Percentiles rank a stretch among this genome's conserved stretches.
phyloP scores from a whole-genome alignment of 2,113 vertebrate genomes.

The Carassius carassius region DNA sequence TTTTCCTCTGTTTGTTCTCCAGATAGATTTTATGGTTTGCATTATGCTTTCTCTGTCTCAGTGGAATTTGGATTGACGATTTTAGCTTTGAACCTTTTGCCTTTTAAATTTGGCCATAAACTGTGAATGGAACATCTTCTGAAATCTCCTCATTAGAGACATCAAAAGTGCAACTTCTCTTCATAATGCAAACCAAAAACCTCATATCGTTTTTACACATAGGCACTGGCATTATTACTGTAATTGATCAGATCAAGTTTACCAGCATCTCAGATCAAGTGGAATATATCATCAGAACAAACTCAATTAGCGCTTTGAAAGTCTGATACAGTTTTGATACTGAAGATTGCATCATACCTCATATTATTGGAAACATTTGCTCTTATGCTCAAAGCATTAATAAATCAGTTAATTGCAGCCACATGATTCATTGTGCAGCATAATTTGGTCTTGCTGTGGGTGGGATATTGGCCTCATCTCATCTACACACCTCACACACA shows the following conservation, averaged over 20 bases:
- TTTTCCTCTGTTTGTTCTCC: background rate
- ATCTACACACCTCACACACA: background rate
- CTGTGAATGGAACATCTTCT: background rate
- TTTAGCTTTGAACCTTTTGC: constrained; percentile 7
- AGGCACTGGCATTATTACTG: background rate
- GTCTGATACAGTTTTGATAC: background rate
- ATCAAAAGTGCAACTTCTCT: background rate
- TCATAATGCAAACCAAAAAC: background rate
- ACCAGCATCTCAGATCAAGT: background rate
- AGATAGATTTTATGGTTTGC: background rate
- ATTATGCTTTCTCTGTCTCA: background rate
- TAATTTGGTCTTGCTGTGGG: background rate
- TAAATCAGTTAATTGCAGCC: constrained; percentile 13
- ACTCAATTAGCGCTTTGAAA: background rate
- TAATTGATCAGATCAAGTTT: background rate
- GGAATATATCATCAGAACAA: background rate
- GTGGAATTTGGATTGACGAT: background rate
- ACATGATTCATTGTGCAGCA: constrained; percentile 1
- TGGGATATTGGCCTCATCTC: constrained; percentile 27
- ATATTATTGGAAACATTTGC: constrained; percentile 1
- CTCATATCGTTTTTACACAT: background rate
- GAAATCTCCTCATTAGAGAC: background rate
- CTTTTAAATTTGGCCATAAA: background rate
- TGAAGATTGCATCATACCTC: constrained; percentile 2
- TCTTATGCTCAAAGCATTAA: background rate